A percentile compares a stretch with the other conserved stretches of the same genome.
Conservation (phyloP, 2,888 invertebrate genomes). For the Dynastes tityus region DNA sequence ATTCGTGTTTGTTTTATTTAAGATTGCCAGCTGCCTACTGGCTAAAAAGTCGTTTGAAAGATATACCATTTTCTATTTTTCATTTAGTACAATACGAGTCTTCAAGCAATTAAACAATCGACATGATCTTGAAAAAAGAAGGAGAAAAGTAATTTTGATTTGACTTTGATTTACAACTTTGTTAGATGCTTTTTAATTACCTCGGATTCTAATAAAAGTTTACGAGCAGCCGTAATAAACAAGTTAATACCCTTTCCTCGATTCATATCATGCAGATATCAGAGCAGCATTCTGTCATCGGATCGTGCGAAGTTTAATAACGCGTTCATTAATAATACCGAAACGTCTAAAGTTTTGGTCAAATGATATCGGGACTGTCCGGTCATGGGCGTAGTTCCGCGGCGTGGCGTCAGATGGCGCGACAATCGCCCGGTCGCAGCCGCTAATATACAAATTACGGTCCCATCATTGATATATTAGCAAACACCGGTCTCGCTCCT, state of each 20-base stretch:
- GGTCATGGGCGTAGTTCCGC: conserved; percentile 57
- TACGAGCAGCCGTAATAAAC: conserved; percentile 6
- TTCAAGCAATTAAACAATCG: too few relatives aligned
- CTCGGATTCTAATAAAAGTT: neutral
- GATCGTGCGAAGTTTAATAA: conserved; percentile 49
- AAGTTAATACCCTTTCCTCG: conserved; percentile 23
- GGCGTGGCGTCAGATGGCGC: conserved; percentile 60
- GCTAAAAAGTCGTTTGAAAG: too few relatives aligned
- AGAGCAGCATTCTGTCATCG: conserved; percentile 25
- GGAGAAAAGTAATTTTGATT: neutral
- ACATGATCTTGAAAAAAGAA: too few relatives aligned
- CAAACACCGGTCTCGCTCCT: conserved; percentile 54
- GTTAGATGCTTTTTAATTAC: conserved; percentile 1
- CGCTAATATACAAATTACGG: conserved; percentile 61
- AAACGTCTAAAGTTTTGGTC: conserved; percentile 53
- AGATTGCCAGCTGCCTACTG: too few relatives aligned
- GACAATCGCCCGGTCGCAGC: conserved; percentile 60
- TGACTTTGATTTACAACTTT: conserved; percentile 1
- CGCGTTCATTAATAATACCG: conserved; percentile 48
- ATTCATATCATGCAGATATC: conserved; percentile 34
- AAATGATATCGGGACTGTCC: conserved; percentile 56
- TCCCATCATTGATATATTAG: conserved; percentile 60
- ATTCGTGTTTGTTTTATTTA: too few relatives aligned
- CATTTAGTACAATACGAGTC: too few relatives aligned
- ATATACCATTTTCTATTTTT: too few relatives aligned